phyloP scores from a whole-genome alignment of 30 jellyfish, hydroid and myxozoan genomes.

The Haliclystus octoradiatus region DNA sequence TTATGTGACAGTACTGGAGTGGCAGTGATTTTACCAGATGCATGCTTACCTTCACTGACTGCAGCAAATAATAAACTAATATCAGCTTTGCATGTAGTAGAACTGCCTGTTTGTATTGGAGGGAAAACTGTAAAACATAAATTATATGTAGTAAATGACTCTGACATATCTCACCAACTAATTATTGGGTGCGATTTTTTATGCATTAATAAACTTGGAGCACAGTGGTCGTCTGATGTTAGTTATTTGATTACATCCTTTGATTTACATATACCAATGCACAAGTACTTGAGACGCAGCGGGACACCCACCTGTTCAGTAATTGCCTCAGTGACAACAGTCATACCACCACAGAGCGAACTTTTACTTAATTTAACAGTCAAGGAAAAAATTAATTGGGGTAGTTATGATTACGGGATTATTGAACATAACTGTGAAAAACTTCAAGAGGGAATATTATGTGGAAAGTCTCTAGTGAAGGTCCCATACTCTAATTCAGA shows the following conservation, averaged over 20 bases:
- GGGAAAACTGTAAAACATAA: not conserved
- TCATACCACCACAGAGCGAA: not conserved
- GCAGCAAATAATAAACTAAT: not conserved
- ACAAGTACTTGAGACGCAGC: not conserved
- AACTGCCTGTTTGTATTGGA: not conserved
- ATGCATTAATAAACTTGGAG: not conserved
- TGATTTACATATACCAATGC: not conserved
- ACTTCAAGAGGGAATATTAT: too few relatives aligned
- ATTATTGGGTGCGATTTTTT: not conserved
- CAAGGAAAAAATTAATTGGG: not conserved
- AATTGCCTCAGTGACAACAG: not conserved
- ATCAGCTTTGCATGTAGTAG: not conserved
- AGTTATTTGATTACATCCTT: not conserved
- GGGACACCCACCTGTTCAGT: not conserved
- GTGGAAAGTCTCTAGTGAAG: too few relatives aligned
- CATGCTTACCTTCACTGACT: not conserved
- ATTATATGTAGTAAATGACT: not conserved
- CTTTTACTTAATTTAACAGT: too few relatives aligned
- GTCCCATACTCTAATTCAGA: not conserved
- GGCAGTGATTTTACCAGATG: not conserved
- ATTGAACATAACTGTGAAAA: not conserved
- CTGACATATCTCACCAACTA: not conserved
- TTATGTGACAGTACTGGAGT: not conserved
- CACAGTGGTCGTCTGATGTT: not conserved
- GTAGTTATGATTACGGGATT: not conserved